Evolutionary conservation across 2,888 invertebrate species (phyloP).

Genomic region (Caenorhabditis imperialis): DNA sequence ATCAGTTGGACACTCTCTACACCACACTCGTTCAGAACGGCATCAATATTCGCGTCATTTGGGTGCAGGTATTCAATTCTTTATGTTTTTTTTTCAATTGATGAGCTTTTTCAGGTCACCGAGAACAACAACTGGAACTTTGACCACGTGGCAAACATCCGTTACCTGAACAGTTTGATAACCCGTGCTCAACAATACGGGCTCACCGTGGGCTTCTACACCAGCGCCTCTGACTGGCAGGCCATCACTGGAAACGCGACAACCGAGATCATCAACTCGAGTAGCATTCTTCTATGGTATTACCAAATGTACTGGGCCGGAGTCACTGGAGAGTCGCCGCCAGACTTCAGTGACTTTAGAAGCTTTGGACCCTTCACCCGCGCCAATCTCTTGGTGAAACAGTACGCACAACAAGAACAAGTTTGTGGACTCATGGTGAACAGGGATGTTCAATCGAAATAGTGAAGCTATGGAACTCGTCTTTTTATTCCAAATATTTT

Average conservation of each 20-base stretch:
- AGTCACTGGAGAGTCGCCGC: neutral
- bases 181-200: conserved; percentile 1
- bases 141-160: neutral
- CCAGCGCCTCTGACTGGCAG: neutral
- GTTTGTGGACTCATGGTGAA: neutral
- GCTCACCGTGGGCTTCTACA: conserved; percentile 5
- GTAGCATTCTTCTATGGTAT: too few relatives aligned
- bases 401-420: neutral
- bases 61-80: neutral
- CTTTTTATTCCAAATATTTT: too few relatives aligned
- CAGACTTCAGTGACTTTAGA: neutral
- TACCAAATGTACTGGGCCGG: neutral
- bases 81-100: neutral
- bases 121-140: neutral
- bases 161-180: neutral
- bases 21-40: neutral
- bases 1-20: conserved; percentile 7
- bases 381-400: neutral
- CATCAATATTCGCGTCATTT: neutral
- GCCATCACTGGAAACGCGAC: neutral
- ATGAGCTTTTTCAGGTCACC: conserved; percentile 1
- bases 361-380: neutral
- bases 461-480: too few relatives aligned
- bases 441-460: too few relatives aligned
- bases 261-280: too few relatives aligned